Evolutionary conservation across 2,797 vertebrate genomes (phyloP).

Genomic region (Setipinna tenuifilis): DNA sequence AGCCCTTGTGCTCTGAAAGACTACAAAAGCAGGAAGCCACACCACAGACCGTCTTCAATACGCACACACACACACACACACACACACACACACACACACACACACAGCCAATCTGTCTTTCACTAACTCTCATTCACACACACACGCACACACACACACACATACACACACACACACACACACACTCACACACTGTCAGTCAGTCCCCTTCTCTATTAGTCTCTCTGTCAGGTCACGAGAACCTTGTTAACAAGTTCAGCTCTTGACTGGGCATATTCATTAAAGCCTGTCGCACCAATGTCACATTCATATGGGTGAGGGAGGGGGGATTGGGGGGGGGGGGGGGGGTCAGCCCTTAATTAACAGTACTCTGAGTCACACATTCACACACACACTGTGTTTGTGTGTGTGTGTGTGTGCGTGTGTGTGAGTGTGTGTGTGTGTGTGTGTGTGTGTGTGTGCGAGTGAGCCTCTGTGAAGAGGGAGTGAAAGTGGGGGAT

Average conservation of each 20-base stretch:
- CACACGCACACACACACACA: neutral
- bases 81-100: slow-evolving; percentile 9
- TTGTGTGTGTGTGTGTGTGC: neutral
- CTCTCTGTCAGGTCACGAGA: slow-evolving; percentile 17
- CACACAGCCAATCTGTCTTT: neutral
- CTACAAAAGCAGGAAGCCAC: slow-evolving; percentile 24
- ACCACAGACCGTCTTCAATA: neutral
- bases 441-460: neutral
- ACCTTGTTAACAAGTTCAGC: slow-evolving; percentile 20
- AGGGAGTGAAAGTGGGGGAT: neutral
- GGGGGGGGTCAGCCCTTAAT: slow-evolving; percentile 2
- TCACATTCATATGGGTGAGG: neutral
- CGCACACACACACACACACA: neutral
- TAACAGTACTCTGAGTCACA: slow-evolving; percentile 17
- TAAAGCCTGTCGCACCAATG: neutral
- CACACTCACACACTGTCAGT: neutral
- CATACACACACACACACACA: neutral
- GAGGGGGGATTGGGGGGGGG: neutral
- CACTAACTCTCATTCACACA: neutral
- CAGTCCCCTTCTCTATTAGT: neutral
- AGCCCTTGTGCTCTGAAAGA: neutral
- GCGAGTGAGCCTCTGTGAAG: neutral
- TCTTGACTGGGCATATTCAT: slow-evolving; percentile 20
- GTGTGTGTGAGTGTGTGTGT: neutral
- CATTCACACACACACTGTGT: neutral